phyloP scores from a whole-genome alignment of 2,888 invertebrate species.

The Brenthis ino region DNA sequence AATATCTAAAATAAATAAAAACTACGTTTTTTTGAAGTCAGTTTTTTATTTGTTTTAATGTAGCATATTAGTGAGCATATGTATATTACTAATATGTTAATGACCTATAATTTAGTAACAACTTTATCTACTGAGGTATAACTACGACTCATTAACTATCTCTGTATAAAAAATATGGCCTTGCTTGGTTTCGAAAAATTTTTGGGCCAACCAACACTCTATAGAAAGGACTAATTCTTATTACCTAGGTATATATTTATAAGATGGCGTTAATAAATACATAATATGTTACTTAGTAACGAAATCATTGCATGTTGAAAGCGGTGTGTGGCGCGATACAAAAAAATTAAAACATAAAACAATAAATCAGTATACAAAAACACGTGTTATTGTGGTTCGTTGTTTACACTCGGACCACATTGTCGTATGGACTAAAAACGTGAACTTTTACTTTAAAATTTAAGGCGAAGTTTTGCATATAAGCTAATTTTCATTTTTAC shows the following conservation, averaged over 20 bases:
- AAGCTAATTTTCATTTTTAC: background rate
- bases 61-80: too few species aligned
- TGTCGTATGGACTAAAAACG: constrained; percentile 54
- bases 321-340: constrained; percentile 73
- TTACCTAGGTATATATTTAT: background rate
- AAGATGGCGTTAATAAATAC: background rate
- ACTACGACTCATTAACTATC: too few species aligned
- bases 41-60: too few species aligned
- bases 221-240: background rate
- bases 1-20: too few species aligned
- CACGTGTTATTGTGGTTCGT: constrained; percentile 74
- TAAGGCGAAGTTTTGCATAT: constrained; percentile 41
- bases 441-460: constrained; percentile 47
- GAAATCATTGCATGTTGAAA: constrained; percentile 34
- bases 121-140: too few species aligned
- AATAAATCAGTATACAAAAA: constrained; percentile 79
- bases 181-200: too few species aligned
- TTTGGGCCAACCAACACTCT: too few species aligned
- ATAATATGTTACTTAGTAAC: constrained; percentile 1
- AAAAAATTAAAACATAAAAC: constrained; percentile 77
- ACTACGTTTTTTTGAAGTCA: too few species aligned
- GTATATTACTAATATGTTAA: too few species aligned
- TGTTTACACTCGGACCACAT: constrained; percentile 68
- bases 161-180: too few species aligned
- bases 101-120: too few species aligned